phyloP scores from a whole-genome alignment of 2,797 vertebrate species.

The Falco novaeseelandiae region DNA sequence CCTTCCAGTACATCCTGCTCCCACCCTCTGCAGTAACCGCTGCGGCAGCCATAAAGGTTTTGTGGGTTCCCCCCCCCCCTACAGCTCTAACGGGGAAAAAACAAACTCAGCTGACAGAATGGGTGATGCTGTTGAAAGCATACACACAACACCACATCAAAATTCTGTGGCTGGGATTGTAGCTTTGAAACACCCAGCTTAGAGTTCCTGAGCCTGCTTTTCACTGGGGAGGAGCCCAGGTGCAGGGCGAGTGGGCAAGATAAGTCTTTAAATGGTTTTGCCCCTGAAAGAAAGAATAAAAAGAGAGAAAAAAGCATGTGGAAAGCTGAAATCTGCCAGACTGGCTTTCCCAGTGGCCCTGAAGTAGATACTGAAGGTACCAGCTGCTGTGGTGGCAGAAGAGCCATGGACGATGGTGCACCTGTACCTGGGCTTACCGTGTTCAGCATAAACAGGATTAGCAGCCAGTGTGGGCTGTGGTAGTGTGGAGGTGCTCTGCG shows the following conservation, averaged over 20 bases:
- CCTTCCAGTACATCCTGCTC: neutral
- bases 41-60: neutral
- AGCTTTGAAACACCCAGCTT: neutral
- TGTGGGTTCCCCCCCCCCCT: neutral
- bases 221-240: neutral
- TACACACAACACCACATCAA: neutral
- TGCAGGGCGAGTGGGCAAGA: fast-evolving
- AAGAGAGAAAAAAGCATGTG: neutral
- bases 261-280: neutral
- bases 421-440: neutral
- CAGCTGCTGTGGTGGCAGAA: neutral
- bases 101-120: neutral
- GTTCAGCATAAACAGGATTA: neutral
- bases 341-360: neutral
- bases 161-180: neutral
- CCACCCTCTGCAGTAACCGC: neutral
- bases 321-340: neutral
- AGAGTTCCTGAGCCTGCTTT: neutral
- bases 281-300: neutral
- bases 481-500: neutral
- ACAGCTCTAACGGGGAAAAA: neutral
- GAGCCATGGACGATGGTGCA: neutral
- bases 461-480: neutral
- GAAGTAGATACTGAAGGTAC: neutral
- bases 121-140: neutral